Base-by-base conservation (phyloP, 2,888 invertebrate genomes). In the Acrobasis repandana region DNA sequence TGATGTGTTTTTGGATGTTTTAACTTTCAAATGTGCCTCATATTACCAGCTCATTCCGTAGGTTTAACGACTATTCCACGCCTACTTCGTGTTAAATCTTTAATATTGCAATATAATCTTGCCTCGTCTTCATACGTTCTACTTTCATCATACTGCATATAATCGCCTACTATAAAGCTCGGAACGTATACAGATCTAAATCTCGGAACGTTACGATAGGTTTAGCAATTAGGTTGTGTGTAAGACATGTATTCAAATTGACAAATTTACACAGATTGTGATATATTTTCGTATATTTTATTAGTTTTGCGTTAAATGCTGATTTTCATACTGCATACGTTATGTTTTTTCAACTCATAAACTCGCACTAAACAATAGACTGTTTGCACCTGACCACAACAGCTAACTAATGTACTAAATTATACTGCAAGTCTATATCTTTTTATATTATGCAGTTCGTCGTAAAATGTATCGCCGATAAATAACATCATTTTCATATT, bases 101-200 rank as follows among this genome's bases (percentile, higher is more conserved):
- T 59, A 62, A 63, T 65, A 68, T 71, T 68, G 66, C 69, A 67
- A 68, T 69, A 70, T 69, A 61, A 61, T 64, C 61, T 52, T 34
- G 58, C 47, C 38, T 69, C 67, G 72, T 72, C 71, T 71, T 71
- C 67, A 64, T 62, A 67, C 62, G 73, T 58, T 72, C 73, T 58
- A 76, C 67, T 76, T 80, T 76, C 72, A 64, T 72, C 69, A 72
- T 69, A 62, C 71, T 65, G 65, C 52, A 63, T 65, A 59, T 61
- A 69, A 67, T 66, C 56, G 65, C 67, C 66, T 67, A 69, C 68
- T 67, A 61, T 63, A 70, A 74, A 67, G 66, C 72, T 74, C 74
- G 68, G 73, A 77, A 72, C 73, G 66, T 61, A 56, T 66, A 66
- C 68, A 66, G 63, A 66, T 67, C 65, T 70, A 65, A 67, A 70